Conservation (phyloP, 2,113 vertebrate species). For the Artemisiospiza belli region DNA sequence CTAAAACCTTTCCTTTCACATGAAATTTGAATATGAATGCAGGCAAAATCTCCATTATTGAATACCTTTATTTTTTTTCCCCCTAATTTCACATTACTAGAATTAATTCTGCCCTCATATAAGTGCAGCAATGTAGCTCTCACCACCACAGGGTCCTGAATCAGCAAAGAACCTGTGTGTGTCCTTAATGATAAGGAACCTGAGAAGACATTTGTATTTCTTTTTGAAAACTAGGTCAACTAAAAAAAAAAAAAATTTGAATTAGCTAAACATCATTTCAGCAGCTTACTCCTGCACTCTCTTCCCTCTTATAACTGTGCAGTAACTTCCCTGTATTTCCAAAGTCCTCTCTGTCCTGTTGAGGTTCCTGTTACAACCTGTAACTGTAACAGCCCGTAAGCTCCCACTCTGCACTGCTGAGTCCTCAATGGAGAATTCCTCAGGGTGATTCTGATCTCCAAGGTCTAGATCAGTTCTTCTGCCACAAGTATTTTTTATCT, state of each 20-base stretch:
- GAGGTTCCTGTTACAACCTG: rapidly evolving
- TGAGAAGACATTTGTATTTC: background rate
- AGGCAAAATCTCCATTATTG: background rate
- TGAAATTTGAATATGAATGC: background rate
- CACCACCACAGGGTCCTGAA: background rate
- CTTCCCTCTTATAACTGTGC: background rate
- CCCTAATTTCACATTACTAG: background rate
- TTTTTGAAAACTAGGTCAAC: background rate
- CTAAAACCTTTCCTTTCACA: background rate
- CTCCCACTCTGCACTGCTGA: background rate
- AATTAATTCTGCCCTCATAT: background rate
- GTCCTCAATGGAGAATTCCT: background rate
- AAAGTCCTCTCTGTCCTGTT: background rate
- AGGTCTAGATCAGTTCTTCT: background rate
- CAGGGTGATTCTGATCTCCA: background rate
- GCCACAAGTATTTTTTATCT: background rate
- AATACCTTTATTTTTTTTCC: background rate
- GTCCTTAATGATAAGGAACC: background rate
- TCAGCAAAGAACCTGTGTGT: background rate
- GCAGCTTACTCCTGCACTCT: background rate
- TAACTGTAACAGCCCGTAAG: background rate
- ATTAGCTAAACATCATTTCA: background rate
- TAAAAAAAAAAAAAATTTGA: background rate
- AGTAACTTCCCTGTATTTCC: background rate
- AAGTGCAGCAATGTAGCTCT: background rate